phyloP scores from a whole-genome alignment of 1,140 invertebrate genomes.

The Neodiprion fabricii region DNA sequence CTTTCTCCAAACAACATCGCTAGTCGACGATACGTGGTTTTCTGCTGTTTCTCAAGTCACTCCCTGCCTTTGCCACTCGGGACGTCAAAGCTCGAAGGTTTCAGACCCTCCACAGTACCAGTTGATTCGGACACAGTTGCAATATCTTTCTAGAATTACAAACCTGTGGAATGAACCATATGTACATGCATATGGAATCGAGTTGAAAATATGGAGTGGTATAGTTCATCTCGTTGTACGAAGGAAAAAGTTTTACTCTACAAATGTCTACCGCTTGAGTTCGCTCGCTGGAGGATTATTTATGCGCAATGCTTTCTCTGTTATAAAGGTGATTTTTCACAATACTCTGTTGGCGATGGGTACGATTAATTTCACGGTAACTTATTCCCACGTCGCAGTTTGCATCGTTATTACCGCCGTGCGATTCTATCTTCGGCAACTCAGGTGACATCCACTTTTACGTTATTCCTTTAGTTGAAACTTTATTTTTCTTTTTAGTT shows the following conservation, averaged over 20 bases:
- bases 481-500: too few species aligned
- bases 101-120: too few species aligned
- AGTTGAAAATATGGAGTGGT: background rate
- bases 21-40: too few species aligned
- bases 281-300: background rate
- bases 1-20: too few species aligned
- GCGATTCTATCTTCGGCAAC: background rate
- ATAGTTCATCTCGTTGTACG: background rate
- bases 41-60: too few species aligned
- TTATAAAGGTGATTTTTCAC: background rate
- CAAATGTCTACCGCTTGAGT: background rate
- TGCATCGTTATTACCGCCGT: background rate
- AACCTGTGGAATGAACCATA: background rate
- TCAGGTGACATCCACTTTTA: too few species aligned
- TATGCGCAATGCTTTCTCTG: background rate
- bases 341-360: background rate
- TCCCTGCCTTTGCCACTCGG: too few species aligned
- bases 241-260: background rate
- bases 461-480: too few species aligned
- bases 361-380: slow-evolving; percentile 2
- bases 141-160: background rate
- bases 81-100: too few species aligned
- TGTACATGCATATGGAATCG: background rate
- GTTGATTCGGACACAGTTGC: too few species aligned
- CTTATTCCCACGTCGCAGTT: background rate